Evolutionary conservation across 2,113 vertebrate species (phyloP).

Genomic region (rat (Rattus norvegicus)): GRCr8 NC_086038.1:49865501-49866000

Average conservation of each 20-base stretch:
- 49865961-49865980: slow-evolving; percentile 60
- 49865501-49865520: slow-evolving; percentile 43
- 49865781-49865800: slow-evolving; percentile 65
- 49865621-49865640: slow-evolving; percentile 36
- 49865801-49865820: slow-evolving; percentile 72
- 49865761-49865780: slow-evolving; percentile 65
- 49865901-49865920: slow-evolving; percentile 47
- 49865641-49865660: slow-evolving; percentile 16
- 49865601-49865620: slow-evolving; percentile 25
- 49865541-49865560: background rate
- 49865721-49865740: slow-evolving; percentile 63
- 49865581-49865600: background rate
- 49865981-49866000: background rate
- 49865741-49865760: slow-evolving; percentile 51
- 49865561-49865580: background rate
- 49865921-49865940: slow-evolving; percentile 39
- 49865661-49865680: slow-evolving; percentile 27
- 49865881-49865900: slow-evolving; percentile 18
- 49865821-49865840: slow-evolving; percentile 72
- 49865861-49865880: slow-evolving; percentile 73
- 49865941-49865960: slow-evolving; percentile 27
- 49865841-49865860: slow-evolving; percentile 67
- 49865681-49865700: slow-evolving; percentile 42
- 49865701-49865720: slow-evolving; percentile 44
- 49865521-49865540: background rate